Base-by-base conservation (phyloP, 2,888 invertebrate genomes). In the Acleris laterana region DNA sequence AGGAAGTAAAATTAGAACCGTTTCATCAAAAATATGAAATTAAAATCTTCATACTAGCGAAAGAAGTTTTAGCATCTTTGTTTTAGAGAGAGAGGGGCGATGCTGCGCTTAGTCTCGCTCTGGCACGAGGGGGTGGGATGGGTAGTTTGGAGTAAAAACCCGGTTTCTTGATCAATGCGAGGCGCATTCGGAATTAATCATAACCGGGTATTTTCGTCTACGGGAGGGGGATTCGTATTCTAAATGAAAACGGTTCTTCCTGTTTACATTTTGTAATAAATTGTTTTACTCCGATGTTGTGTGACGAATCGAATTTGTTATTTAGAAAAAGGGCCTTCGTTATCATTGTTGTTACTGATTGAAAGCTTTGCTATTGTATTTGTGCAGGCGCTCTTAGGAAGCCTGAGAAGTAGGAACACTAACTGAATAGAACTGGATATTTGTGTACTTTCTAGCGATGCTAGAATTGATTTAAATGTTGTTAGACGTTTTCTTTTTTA, bases 1-100 rank as follows among this genome's bases (percentile, higher is more conserved):
- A 3, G 0, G 49, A 13, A 68, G 70, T 78, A 90, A 92, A 93
- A 93, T 92, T 93, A 92, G 92, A 92, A 89, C 92, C 83, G 86
- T 92, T 92, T 90, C 90, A 86, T 92, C 92, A 92, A 92, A 93
- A 93, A 93, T 93, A 93, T 92, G 92, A 93, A 93, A 93, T 93
- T 93, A 93, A 93, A 93, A 92, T 93, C 92, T 93, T 93, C 90
- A 92, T 93, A 92, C 92, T 92, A 92, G 90, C 92, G 90, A 93
- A 93, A 93, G 93, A 93, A 93, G 92, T 93, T 93, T 92, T 91
- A 93, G 93, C 93, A 93, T 93, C 93, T 93, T 93, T 93, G 93
- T 93, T 93, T 93, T 93, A 93, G 93, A 93, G 90, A 74, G 91
- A 90, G 93, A 93, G 77, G 79, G 89, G 81, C 78, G 84, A 84